phyloP scores from a whole-genome alignment of 2,888 invertebrate genomes.

The Lithosia quadra region DNA sequence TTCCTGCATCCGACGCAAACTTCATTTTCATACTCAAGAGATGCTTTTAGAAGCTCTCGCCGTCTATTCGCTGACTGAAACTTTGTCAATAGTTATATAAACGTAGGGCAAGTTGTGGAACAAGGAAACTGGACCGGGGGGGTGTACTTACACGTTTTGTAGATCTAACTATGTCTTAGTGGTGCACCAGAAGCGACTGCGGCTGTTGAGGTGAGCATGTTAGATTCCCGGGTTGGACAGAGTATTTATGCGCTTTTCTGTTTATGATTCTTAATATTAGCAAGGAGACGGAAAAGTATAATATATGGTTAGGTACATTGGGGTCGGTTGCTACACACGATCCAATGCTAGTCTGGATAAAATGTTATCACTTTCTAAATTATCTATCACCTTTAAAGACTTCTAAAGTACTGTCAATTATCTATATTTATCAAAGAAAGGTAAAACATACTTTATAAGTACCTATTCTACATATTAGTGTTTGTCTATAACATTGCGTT shows the following conservation, averaged over 20 bases:
- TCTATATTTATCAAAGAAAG: too few species aligned
- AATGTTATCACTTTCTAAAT: too few species aligned
- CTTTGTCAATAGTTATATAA: background rate
- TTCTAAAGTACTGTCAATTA: too few species aligned
- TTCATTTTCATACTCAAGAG: conserved; percentile 45
- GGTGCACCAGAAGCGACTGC: background rate
- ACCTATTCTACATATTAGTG: too few species aligned
- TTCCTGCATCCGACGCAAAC: conserved; percentile 54
- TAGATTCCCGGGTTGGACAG: background rate
- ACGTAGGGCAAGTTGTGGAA: background rate
- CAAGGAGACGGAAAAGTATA: too few species aligned
- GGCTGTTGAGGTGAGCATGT: background rate
- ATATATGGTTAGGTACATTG: too few species aligned
- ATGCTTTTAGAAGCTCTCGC: conserved; percentile 26
- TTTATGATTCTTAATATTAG: too few species aligned
- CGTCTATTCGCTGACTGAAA: background rate
- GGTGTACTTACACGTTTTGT: background rate
- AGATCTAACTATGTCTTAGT: background rate
- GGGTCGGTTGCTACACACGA: too few species aligned
- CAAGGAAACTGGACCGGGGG: background rate
- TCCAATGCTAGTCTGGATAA: too few species aligned
- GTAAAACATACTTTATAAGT: too few species aligned
- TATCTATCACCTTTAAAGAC: too few species aligned
- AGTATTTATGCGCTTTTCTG: background rate
- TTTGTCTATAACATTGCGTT: too few species aligned